Percentiles rank a stretch among this genome's conserved stretches.
These are phyloP conservation scores for Drosophila erecta DNA, from an alignment of 1,140 invertebrate genomes.

Conservation along the genomic window DNA sequence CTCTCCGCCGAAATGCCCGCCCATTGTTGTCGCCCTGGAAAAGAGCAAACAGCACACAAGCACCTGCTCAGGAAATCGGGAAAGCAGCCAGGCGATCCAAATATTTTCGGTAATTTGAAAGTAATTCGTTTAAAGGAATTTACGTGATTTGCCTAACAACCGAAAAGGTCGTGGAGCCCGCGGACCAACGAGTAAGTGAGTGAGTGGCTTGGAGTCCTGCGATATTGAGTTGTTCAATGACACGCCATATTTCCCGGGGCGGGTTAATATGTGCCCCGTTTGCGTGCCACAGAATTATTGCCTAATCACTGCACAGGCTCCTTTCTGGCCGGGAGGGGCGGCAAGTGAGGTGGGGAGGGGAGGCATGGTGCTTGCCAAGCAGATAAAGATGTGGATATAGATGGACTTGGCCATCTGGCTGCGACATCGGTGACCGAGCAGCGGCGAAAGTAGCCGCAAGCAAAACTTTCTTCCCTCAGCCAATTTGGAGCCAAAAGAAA, in stretches of 20 bases:
- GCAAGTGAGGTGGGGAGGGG: neutral
- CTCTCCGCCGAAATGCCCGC: conserved; percentile 36
- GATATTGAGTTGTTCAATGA: conserved; percentile 78
- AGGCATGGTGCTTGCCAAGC: too few species aligned
- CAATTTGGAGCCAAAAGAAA: conserved; percentile 78
- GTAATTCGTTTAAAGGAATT: conserved; percentile 76
- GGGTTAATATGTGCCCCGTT: conserved; percentile 41
- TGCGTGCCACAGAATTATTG: conserved; percentile 64
- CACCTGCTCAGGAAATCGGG: conserved; percentile 12
- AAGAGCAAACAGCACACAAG: conserved; percentile 13
- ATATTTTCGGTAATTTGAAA: conserved; percentile 70
- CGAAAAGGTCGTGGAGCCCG: conserved; percentile 5
- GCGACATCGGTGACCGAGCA: conserved; percentile 16
- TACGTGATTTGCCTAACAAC: conserved; percentile 78
- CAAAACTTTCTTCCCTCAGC: conserved; percentile 71
- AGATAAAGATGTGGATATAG: neutral
- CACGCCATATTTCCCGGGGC: conserved; percentile 52
- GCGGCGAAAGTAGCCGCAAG: conserved; percentile 71
- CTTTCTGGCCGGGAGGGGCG: conserved; percentile 5
- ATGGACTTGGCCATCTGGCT: neutral
- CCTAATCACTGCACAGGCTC: conserved; percentile 71
- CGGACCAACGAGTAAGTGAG: neutral
- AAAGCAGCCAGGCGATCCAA: neutral
- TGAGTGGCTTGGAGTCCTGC: neutral
- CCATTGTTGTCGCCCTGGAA: conserved; percentile 15